A percentile compares a stretch with the other conserved stretches of the same genome.
Evolutionary conservation across 2,888 invertebrate species (phyloP).

Genomic region (Dolichopus griseipennis): DNA sequence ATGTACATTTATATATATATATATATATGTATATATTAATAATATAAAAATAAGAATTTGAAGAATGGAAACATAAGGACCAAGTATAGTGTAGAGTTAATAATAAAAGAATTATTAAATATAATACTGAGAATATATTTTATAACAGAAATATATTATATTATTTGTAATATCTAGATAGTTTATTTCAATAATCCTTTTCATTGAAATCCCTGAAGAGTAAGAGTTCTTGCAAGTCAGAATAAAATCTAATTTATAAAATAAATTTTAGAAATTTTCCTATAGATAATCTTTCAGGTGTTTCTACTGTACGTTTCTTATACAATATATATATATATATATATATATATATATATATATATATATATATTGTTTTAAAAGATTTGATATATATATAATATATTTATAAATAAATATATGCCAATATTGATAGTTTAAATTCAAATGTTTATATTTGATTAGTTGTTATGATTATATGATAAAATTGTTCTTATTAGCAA

Average conservation of each 20-base stretch:
- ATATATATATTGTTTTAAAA: not conserved
- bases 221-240: not conserved
- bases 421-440: not conserved
- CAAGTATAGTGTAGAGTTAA: too few relatives aligned
- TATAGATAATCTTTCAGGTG: not conserved
- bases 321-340: not conserved
- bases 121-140: too few relatives aligned
- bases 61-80: too few relatives aligned
- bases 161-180: not conserved
- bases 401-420: too few relatives aligned
- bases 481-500: too few relatives aligned
- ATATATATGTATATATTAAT: not conserved
- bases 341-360: not conserved
- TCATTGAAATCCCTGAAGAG: not conserved
- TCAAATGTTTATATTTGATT: not conserved
- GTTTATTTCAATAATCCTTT: conserved; percentile 1
- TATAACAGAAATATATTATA: too few relatives aligned
- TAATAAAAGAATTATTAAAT: too few relatives aligned
- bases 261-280: not conserved
- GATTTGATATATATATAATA: too few relatives aligned
- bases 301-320: not conserved
- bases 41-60: too few relatives aligned
- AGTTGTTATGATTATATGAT: too few relatives aligned
- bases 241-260: not conserved
- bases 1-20: not conserved